These are phyloP conservation scores for Chironomus riparius DNA, from an alignment of 2,888 invertebrate genomes.

Conservation along the genomic window DNA sequence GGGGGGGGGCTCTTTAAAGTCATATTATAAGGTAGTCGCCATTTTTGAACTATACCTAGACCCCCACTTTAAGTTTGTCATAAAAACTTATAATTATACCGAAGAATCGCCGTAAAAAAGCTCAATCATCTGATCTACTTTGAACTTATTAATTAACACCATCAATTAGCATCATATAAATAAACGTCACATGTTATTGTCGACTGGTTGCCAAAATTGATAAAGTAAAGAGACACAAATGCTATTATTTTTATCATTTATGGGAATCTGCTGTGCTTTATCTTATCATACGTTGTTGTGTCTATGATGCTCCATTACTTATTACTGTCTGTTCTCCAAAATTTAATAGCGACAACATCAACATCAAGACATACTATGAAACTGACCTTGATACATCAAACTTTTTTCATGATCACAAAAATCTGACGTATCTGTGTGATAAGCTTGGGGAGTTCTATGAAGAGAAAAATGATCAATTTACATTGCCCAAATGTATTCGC, in stretches of 20 bases:
- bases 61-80: no score
- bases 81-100: no score
- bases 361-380: constrained; percentile 12
- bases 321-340: not conserved
- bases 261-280: not conserved
- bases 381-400: constrained; percentile 5
- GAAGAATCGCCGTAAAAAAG: no score
- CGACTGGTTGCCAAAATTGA: not conserved
- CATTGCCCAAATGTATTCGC: constrained; percentile 4
- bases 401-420: not conserved
- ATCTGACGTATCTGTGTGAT: not conserved
- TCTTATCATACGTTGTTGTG: not conserved
- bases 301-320: no score
- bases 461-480: not conserved
- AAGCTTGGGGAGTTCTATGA: constrained; percentile 6
- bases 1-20: no score
- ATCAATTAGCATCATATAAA: not conserved
- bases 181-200: not conserved
- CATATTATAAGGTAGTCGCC: no score
- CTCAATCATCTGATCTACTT: no score
- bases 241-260: not conserved
- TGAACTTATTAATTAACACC: not conserved
- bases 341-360: not conserved
- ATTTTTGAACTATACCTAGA: no score
- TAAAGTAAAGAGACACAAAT: not conserved